A percentile compares a stretch with the other conserved stretches of the same genome.
phyloP scores from a whole-genome alignment of 2,888 invertebrate genomes.

The Andrena chrysosceles region DNA sequence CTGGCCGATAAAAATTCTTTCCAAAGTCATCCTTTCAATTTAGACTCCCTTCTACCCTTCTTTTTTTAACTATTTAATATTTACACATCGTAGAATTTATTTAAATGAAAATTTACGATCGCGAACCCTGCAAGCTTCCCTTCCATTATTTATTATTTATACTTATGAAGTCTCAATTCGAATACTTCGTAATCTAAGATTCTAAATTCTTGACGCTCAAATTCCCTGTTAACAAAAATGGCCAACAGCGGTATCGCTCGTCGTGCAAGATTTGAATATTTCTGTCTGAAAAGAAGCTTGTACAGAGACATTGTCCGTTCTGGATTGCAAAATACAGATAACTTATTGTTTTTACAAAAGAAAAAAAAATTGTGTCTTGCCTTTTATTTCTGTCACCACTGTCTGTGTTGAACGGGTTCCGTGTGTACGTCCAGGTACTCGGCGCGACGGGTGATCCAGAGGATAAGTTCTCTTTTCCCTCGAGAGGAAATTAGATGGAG shows the following conservation, averaged over 20 bases:
- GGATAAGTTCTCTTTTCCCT: constrained; percentile 58
- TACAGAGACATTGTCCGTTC: constrained; percentile 83
- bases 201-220: too few species aligned
- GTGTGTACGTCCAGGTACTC: constrained; percentile 75
- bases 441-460: constrained; percentile 70
- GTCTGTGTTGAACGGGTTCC: constrained; percentile 57
- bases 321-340: constrained; percentile 83
- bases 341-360: constrained; percentile 82
- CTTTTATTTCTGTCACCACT: constrained; percentile 74
- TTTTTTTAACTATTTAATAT: not conserved
- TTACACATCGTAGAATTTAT: not conserved
- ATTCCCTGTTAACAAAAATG: too few species aligned
- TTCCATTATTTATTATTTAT: too few species aligned
- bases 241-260: constrained; percentile 44
- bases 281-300: constrained; percentile 72
- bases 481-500: not conserved
- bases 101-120: too few species aligned
- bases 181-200: too few species aligned
- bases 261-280: constrained; percentile 44
- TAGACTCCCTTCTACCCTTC: not conserved
- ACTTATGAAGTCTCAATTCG: too few species aligned
- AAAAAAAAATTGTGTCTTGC: constrained; percentile 74
- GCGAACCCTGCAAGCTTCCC: too few species aligned
- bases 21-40: not conserved
- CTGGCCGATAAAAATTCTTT: constrained; percentile 10